Evolutionary conservation across 2,888 invertebrate genomes (phyloP), one percentile per base, ranked within the genome.

Genomic region (Cotesia congregata): DNA sequence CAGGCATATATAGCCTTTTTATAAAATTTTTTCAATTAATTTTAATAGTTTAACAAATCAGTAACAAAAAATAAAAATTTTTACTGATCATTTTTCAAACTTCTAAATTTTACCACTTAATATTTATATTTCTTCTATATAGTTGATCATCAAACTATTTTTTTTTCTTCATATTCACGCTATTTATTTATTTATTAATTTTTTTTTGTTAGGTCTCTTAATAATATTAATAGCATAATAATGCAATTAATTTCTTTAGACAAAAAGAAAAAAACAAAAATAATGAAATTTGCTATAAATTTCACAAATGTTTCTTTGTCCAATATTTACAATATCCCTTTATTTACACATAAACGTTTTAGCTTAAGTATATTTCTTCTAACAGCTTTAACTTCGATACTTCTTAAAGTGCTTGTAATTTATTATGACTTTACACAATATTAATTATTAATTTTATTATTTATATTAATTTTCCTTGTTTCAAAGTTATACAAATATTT

Each of bases 401-500:
- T 50, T 30, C 2, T 30, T 30, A 30, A 50, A 50, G 50, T 50
- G 50, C 50, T 7, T 50, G 3, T 50, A 50, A 50, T 50, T 50
- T 30, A 30, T 79, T 80, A 80, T 79, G 79, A 77, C 73, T 80
- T 77, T 75, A 74, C 71, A 39, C 64, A 75, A 77, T 76, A 65
- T 20, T 40, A 40, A 12, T 40, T 41, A 69, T 60, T 12, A n/a
- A 60, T 38, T 30, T 30, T 30, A 60, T 59, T 20, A 41, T 20
- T 41, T 17, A 41, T 41, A 17, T 41, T 41, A 9, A 17, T 68
- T 15, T 70, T 6, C 20, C 30, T 60, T n/a, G 60, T 59, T 50
- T 9, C 6, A 50, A 20, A 69, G 50, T 69, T 20, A n/a, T 69
- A 69, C 41, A 41, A 15, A n/a, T 61, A n/a, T 39, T 50, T 64